Evolutionary conservation across 2,888 invertebrate species (phyloP), one percentile per base, ranked within the genome.

Genomic region (Clanis bilineata): DNA sequence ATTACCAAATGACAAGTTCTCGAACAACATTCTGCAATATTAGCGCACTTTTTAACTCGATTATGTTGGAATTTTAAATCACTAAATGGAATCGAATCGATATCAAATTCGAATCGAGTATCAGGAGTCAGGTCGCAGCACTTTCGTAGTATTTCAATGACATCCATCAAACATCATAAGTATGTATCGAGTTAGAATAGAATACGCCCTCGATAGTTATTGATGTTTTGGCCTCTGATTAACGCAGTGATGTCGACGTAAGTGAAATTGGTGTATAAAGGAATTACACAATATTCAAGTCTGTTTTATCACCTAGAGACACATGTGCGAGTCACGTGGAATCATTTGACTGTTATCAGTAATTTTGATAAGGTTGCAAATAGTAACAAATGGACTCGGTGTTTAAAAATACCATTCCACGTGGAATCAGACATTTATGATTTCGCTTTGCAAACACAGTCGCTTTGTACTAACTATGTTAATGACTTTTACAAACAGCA

Each of bases 381-480:
- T 51, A 10, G 51, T 51, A 32, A 51, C 12, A 51, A 51, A 15
- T 51, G 18, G 18, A 18, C 12, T 1, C 12, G 32, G 18, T 32
- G 18, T 15, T 28, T 28, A 25, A 18, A 18, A 25, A 51, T 12
- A 32, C 28, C n/a, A 51, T 32, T 32, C 28, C 28, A 28, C 47
- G 23, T 7, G 6, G 15, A 28, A 32, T 18, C 32, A 51, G 9
- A 32, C 15, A 15, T 32, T 32, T 18, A 18, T 28, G 10, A 32
- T 32, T 76, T 85, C 83, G 85, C 86, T 77, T 77, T 76, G 76
- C 77, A 71, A 73, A 72, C 63, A 61, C 67, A 64, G 61, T 76
- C 74, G 74, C 73, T 62, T 41, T 28, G 2, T 18, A 51, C 18
- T 47, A 25, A 25, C 15, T 23, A 51, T 18, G 10, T 32, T 18